Evolutionary conservation across 2,113 vertebrate species (phyloP), one percentile per base, ranked within the genome.

Genomic region (Speoplatyrhinus poulsoni): DNA sequence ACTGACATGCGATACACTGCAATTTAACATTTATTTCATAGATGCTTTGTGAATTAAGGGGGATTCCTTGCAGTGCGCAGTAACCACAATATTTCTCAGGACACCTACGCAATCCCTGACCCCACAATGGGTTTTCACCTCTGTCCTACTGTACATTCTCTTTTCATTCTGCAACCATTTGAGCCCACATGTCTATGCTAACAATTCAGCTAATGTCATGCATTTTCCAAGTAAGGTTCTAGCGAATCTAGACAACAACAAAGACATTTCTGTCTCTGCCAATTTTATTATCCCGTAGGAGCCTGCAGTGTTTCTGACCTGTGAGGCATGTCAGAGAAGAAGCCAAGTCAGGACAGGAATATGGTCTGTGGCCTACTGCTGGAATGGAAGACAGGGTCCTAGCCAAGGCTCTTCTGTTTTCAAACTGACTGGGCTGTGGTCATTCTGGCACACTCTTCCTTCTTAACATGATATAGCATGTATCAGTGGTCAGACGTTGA

Each of bases 231-330:
- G 9, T 69, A 78, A 82, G 57, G 63, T 81, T 79, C 73, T 67
- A 26, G 26, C 2, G 26, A 26, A 50, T 55, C 13, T 15, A 19
- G 54, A 12, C 69, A 85, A 80, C n/a, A 53, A 83, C 75, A 83
- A 80, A 80, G 83, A 46, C 72, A 66, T 78, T 81, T 79, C 81
- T 84, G 81, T 87, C 66, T 77, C 52, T 47, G 58, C 66, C 47
- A 60, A 75, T 83, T 88, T 84, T 89, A 89, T 87, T 77, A 77
- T 78, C 77, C 66, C 67, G 86, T 87, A 82, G 83, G 82, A 81
- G 75, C 49, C 77, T 41, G 49, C 9, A 32, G 72, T 77, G 69
- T 82, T 60, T 85, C 47, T 84, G 85, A 89, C 84, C 79, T 67
- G 63, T 4, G 70, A 82, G 88, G 82, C 71, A 82, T 86, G 79